phyloP scores from a whole-genome alignment of 2,797 vertebrate genomes.

The Thripadectes ignobilis region DNA sequence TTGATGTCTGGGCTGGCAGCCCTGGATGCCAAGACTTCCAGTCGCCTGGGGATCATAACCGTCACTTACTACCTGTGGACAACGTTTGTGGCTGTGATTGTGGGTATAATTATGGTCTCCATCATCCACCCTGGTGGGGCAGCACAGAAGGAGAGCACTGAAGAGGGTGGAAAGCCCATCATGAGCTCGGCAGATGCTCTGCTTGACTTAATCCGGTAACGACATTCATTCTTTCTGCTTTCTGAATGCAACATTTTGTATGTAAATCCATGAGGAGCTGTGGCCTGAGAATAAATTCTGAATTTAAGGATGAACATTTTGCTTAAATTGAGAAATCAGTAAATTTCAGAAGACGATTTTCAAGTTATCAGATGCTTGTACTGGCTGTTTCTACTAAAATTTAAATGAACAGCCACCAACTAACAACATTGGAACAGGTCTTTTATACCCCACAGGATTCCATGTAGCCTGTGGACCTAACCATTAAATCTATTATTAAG shows the following conservation, averaged over 20 bases:
- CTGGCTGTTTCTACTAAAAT: background rate
- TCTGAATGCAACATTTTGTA: background rate
- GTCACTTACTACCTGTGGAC: conserved; percentile 97
- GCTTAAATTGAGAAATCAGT: background rate
- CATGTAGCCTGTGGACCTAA: background rate
- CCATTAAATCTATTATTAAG: background rate
- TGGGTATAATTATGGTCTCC: conserved; percentile 95
- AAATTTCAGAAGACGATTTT: background rate
- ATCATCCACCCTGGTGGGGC: conserved; percentile 93
- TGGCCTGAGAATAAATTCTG: background rate
- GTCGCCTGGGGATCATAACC: conserved; percentile 91
- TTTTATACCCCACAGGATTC: background rate
- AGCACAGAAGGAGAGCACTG: conserved; percentile 90
- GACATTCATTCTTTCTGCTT: background rate
- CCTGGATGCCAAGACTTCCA: conserved; percentile 93
- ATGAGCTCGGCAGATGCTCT: conserved; percentile 96
- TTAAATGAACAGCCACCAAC: background rate
- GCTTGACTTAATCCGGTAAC: conserved; percentile 93
- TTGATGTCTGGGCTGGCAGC: conserved; percentile 95
- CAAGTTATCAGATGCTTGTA: background rate
- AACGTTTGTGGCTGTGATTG: conserved; percentile 93
- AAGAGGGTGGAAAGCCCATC: conserved; percentile 88
- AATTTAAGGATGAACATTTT: background rate
- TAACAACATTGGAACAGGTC: background rate
- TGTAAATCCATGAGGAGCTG: background rate